Evolutionary conservation across 2,113 vertebrate genomes (phyloP).

Genomic region (Bubalus kerabau): DNA sequence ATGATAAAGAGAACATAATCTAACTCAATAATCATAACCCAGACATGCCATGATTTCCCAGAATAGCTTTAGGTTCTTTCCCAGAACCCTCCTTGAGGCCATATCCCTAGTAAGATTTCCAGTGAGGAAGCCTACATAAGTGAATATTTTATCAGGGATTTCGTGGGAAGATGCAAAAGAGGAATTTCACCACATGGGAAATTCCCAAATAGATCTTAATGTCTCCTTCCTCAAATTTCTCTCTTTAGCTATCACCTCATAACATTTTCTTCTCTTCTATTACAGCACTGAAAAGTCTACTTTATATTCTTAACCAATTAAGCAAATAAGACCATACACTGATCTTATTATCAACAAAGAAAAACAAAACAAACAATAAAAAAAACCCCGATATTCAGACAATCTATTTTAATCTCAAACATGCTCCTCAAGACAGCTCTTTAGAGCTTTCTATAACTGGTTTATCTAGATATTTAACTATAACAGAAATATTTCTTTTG

Average conservation of each 20-base stretch:
- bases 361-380: neutral
- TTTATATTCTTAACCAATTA: neutral
- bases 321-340: neutral
- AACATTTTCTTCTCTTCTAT: neutral
- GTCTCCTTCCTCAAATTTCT: neutral
- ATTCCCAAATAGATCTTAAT: neutral
- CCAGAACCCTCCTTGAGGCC: neutral
- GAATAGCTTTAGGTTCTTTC: neutral
- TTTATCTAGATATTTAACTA: neutral
- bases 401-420: neutral
- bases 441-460: neutral
- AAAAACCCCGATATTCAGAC: neutral
- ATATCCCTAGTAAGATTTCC: neutral
- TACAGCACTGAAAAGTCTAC: neutral
- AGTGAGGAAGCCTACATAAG: neutral
- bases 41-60: neutral
- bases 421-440: neutral
- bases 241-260: neutral
- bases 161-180: neutral
- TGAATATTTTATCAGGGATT: neutral
- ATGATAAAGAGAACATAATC: neutral
- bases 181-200: neutral
- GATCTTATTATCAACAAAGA: neutral
- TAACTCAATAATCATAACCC: neutral
- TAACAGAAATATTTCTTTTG: neutral